Percentiles rank a stretch among this genome's conserved stretches.
These are phyloP conservation scores for Poecilobothrus nobilitatus DNA, from an alignment of 2,888 invertebrate species.

Conservation along the genomic window DNA sequence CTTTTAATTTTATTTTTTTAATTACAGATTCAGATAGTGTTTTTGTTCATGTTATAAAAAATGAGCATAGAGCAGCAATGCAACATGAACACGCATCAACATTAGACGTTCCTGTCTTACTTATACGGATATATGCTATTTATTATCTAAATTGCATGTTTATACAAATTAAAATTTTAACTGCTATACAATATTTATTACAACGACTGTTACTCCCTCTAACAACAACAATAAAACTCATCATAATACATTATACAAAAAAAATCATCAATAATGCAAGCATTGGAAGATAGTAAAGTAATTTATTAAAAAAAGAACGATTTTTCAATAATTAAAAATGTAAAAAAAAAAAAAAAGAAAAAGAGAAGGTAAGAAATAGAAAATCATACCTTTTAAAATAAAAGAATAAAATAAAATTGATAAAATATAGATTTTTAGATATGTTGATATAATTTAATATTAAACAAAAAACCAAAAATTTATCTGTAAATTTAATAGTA, in stretches of 20 bases:
- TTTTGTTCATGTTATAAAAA: conserved; percentile 5
- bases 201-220: background rate
- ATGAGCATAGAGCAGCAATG: conserved; percentile 7
- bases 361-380: no score
- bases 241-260: background rate
- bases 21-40: conserved; percentile 8
- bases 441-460: background rate
- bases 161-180: background rate
- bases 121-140: background rate
- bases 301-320: background rate
- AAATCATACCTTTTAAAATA: background rate
- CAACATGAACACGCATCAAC: conserved; percentile 1
- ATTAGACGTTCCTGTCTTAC: background rate
- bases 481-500: no score
- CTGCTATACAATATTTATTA: background rate
- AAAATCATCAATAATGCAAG: background rate
- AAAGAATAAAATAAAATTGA: background rate
- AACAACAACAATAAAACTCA: background rate
- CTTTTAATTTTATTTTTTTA: background rate
- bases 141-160: background rate
- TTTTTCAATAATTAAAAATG: background rate
- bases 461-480: no score
- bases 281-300: background rate
- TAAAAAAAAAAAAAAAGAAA: background rate
- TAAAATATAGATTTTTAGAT: background rate